Base-by-base conservation (phyloP, 2,113 vertebrate genomes). In the Triplophysa dalaica region DNA sequence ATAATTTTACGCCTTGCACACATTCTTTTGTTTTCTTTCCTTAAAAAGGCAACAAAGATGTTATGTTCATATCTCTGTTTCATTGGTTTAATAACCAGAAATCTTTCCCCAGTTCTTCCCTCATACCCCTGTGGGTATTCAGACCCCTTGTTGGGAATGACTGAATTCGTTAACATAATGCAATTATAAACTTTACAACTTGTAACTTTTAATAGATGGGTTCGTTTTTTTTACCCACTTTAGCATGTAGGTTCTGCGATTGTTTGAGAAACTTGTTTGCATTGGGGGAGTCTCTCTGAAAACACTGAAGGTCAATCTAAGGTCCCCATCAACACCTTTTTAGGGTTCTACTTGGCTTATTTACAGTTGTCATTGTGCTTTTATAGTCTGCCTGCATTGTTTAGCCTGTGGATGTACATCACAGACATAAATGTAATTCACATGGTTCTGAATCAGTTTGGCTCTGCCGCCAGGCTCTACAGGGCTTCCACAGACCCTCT, bases 391-490 rank as follows among this genome's bases (percentile, higher is more conserved):
- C 14, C 33, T 43, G 56, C 12, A 45, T 45, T 74, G 38, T 62
- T 62, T 60, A 72, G 11, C 19, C 3, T 72, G 54, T 69, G 13
- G 21, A 62, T 61, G 41, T 21, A 17, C 22, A 38, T 43, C 56
- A 43, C 7, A 21, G 12, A 38, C 50, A 13, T 22, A 0, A 58
- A 84, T 68, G 45, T 68, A 54, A 68, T 77, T 84, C n/a, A 68
- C 43, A 62, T 62, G 73, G 10, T 33, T 78, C 24, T 75, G 26
- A 81, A 63, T 69, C 58, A 16, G 19, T 17, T 75, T 58, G 73
- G 38, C 67, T 83, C 54, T 52, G 70, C 78, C 78, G 79, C 80
- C 67, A 21, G 26, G 73, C 54, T 82, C 78, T 68, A 70, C 69
- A 73, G 24, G 70, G 43, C 33, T 38, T 62, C 73, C 63, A 8